Conservation (phyloP, 2,113 vertebrate species). For the Archilochus colubris region DNA sequence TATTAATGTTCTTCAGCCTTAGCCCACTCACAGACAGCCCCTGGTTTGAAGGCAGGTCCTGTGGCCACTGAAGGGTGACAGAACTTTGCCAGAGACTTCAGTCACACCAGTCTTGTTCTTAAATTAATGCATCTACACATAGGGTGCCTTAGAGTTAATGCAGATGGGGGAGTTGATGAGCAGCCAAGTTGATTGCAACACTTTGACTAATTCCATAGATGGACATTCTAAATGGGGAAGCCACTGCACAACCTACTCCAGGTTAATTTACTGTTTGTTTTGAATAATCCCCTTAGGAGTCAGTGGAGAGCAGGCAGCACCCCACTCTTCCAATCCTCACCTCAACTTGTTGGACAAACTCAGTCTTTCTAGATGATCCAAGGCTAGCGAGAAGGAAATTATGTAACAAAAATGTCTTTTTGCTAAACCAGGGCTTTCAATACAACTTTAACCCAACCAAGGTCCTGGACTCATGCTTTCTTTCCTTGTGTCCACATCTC, state of each 20-base stretch:
- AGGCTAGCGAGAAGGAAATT: neutral
- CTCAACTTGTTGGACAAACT: neutral
- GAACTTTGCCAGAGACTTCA: neutral
- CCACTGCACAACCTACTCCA: neutral
- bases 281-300: neutral
- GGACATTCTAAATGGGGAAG: neutral
- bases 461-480: neutral
- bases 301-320: neutral
- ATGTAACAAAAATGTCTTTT: neutral
- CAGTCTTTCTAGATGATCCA: neutral
- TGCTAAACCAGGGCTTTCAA: neutral
- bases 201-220: neutral
- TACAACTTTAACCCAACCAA: neutral
- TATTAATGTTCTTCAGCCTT: neutral
- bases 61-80: neutral
- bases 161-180: neutral
- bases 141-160: neutral
- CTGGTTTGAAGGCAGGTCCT: neutral
- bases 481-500: neutral
- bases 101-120: neutral
- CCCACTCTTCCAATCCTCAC: neutral
- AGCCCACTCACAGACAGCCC: neutral
- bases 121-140: neutral
- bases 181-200: neutral
- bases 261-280: neutral